phyloP scores from a whole-genome alignment of 2,113 vertebrate species.

The Calidris pygmaea region DNA sequence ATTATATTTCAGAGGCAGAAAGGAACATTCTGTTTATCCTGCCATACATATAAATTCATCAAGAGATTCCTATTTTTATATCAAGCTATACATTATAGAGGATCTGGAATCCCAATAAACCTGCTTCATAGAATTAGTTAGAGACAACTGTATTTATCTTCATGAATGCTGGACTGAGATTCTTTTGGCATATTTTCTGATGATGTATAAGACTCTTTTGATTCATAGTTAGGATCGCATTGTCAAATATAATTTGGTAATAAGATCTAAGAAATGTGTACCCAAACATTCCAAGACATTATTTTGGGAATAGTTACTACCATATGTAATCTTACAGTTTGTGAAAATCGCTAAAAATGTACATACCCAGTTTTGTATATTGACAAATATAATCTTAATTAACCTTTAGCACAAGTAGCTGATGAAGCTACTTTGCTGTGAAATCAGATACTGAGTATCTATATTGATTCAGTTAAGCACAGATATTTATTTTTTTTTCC shows the following conservation, averaged over 20 bases:
- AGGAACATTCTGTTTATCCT: neutral
- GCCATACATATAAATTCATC: neutral
- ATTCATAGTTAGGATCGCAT: neutral
- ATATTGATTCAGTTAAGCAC: neutral
- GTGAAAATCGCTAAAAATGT: neutral
- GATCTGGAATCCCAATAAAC: neutral
- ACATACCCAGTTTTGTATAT: neutral
- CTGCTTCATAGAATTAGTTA: neutral
- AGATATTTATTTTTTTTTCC: neutral
- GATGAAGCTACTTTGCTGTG: neutral
- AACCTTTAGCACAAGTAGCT: conserved; percentile 22
- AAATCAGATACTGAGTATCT: conserved; percentile 3
- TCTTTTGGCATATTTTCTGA: neutral
- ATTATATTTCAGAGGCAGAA: neutral
- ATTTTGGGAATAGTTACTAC: neutral
- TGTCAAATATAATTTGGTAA: neutral
- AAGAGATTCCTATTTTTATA: neutral
- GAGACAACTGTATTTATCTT: neutral
- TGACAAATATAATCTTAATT: conserved; percentile 23
- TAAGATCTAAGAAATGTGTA: neutral
- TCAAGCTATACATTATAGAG: neutral
- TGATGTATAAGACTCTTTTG: neutral
- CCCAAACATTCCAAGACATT: neutral
- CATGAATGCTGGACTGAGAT: neutral
- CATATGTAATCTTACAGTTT: neutral